Percentiles rank a stretch among this genome's conserved stretches.
Conservation (phyloP, 1,140 invertebrate genomes). For the Popillia japonica region DNA sequence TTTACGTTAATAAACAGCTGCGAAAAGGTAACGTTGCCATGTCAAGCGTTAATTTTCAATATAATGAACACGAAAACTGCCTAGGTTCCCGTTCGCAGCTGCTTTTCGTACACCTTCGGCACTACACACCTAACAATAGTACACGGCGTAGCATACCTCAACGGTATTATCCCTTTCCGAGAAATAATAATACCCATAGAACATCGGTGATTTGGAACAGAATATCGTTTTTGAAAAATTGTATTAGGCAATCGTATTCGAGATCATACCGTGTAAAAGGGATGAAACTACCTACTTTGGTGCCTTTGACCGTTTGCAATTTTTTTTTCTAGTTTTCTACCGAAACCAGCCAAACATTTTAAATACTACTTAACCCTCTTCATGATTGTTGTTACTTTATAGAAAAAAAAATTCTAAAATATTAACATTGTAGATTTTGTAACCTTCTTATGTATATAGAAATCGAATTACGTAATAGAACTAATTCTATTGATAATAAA, state of each 20-base stretch:
- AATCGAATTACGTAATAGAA: no score
- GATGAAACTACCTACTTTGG: no score
- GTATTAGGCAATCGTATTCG: no score
- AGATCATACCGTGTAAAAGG: no score
- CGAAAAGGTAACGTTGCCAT: slow-evolving; percentile 31
- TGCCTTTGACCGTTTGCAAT: neutral
- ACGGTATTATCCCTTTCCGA: neutral
- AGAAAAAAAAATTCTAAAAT: no score
- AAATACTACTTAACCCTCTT: no score
- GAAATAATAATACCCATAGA: neutral
- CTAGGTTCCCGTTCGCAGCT: neutral
- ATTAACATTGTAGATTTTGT: no score
- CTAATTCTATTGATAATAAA: no score
- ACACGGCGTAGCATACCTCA: neutral
- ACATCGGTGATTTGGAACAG: neutral
- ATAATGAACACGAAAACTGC: slow-evolving; percentile 25
- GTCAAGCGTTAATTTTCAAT: slow-evolving; percentile 32
- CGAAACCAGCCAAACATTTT: neutral
- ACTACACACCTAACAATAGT: neutral
- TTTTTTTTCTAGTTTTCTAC: neutral
- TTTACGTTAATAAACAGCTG: slow-evolving; percentile 19
- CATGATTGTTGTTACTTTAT: no score
- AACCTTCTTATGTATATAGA: no score
- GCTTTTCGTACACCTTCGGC: slow-evolving; percentile 14
- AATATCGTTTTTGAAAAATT: no score